Conservation (phyloP, 1,140 invertebrate species). For the Pachyrhynchus sulphureomaculatus region DNA sequence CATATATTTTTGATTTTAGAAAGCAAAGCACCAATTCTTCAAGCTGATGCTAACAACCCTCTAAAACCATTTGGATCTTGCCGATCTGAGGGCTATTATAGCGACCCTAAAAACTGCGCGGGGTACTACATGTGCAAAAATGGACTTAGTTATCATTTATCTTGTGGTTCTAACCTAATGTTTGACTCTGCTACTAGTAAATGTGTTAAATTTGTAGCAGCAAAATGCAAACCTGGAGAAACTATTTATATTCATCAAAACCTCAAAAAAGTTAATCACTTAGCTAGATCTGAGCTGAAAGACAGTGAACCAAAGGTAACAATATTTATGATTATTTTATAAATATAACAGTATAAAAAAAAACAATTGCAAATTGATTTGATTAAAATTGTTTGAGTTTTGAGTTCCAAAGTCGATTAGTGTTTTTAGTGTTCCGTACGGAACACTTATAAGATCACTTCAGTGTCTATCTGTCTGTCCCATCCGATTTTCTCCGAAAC, state of each 20-base stretch:
- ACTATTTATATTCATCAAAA: constrained; percentile 40
- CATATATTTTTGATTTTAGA: too few species aligned
- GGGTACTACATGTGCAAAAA: constrained; percentile 68
- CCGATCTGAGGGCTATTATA: constrained; percentile 57
- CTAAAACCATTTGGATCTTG: constrained; percentile 48
- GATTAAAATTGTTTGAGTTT: too few species aligned
- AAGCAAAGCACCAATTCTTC: constrained; percentile 8
- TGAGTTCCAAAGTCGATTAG: too few species aligned
- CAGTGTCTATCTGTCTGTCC: too few species aligned
- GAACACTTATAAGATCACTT: too few species aligned
- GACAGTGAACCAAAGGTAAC: constrained; percentile 39
- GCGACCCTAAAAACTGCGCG: constrained; percentile 65
- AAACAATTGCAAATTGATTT: too few species aligned
- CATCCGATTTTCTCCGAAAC: too few species aligned
- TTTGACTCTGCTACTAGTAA: constrained; percentile 57
- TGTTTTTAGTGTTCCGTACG: too few species aligned
- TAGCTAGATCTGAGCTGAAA: constrained; percentile 16
- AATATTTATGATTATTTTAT: not conserved
- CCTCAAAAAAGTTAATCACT: constrained; percentile 22
- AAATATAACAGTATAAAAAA: not conserved
- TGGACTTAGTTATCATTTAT: constrained; percentile 59
- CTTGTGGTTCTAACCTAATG: constrained; percentile 55
- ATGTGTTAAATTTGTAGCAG: constrained; percentile 52
- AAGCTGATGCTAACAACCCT: constrained; percentile 17
- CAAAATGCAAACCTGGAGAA: constrained; percentile 44